These are phyloP conservation scores for Mythimna lalbum DNA, from an alignment of 2,888 invertebrate species.

Conservation along the genomic window DNA sequence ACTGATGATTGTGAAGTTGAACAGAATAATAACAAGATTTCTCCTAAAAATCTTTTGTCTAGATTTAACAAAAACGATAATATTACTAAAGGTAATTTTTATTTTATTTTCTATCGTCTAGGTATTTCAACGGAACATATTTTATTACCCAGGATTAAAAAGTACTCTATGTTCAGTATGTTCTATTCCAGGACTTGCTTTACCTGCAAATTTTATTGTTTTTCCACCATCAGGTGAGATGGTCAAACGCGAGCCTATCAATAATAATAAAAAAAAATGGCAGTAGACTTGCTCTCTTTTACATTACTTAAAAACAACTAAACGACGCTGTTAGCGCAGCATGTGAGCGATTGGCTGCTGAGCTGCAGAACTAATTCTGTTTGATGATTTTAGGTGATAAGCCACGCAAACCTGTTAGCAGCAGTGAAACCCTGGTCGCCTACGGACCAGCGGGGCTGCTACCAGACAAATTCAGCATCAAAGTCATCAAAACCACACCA, in stretches of 20 bases:
- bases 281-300: no score
- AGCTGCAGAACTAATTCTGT: not conserved
- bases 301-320: no score
- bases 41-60: not conserved
- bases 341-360: no score
- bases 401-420: not conserved
- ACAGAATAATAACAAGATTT: not conserved
- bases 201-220: no score
- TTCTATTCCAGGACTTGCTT: no score
- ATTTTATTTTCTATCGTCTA: not conserved
- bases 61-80: not conserved
- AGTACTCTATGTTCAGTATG: no score
- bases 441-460: constrained; percentile 73
- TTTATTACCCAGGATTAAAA: no score
- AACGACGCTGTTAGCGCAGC: no score
- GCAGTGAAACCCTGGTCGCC: constrained; percentile 45
- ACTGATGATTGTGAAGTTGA: not conserved
- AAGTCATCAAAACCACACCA: constrained; percentile 44
- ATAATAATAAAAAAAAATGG: no score
- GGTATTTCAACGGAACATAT: no score
- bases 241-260: no score
- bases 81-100: constrained; percentile 16
- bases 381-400: constrained; percentile 28
- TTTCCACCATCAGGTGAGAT: no score
- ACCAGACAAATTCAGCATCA: constrained; percentile 40